Base-by-base conservation (phyloP, 2,797 vertebrate species). In the Acrossocheilus fasciatus region DNA sequence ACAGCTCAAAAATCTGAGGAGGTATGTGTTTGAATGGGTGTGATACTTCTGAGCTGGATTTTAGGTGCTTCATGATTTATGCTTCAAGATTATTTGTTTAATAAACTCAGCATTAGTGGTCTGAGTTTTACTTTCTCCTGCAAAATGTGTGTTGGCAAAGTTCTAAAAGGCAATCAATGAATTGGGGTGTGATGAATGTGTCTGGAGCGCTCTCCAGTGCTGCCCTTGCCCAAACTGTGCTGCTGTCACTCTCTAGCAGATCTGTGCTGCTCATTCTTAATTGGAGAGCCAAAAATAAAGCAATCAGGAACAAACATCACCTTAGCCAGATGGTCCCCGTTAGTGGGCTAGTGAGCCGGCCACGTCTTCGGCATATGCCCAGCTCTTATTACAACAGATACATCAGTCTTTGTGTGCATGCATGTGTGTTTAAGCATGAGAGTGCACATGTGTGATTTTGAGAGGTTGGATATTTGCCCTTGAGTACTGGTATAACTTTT, bases 261-360 rank as follows among this genome's bases (percentile, higher is more conserved):
- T 83, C 72, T 75, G 73, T 79, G 18, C 79, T 86, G 78, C 41
- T 39, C 47, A 45, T 69, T 79, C 43, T 87, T 89, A 88, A 91
- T 91, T 88, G 75, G 39, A 80, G 41, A 59, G 82, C 87, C 85
- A 87, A 87, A 87, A 90, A 88, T 90, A 90, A 84, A 91, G 69
- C 4, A 69, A 86, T 87, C 87, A 86, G 75, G 75, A 87, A 80
- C 88, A 88, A 86, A 88, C 84, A 85, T 82, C 88, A 89, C 73
- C 82, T 83, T 47, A 57, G 82, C 88, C 90, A 90, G 87, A 92
- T 91, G 91, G 88, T 84, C 83, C 30, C 74, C 20, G 84, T 84
- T 86, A 87, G 86, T 75, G 78, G 66, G 82, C 87, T 84, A 72
- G 47, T 39, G 73, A 77, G 43, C 72, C 81, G 81, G 84, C 57